Evolutionary conservation across 2,888 invertebrate genomes (phyloP).

Genomic region (Acanthacorydalis orientalis): DNA sequence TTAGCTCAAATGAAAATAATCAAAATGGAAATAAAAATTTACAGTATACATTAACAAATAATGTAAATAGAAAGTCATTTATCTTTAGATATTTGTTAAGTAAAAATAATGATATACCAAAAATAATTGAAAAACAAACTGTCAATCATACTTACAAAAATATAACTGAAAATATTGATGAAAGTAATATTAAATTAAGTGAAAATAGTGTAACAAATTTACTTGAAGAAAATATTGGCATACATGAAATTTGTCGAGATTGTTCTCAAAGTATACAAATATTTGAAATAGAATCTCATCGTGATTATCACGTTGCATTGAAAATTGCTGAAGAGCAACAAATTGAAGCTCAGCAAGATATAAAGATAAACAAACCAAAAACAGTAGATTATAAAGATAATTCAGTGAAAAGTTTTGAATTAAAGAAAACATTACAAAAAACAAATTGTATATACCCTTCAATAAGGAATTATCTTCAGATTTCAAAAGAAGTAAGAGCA

Average conservation of each 20-base stretch:
- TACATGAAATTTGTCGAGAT: slow-evolving; percentile 41
- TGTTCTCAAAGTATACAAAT: slow-evolving; percentile 46
- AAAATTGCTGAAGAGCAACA: slow-evolving; percentile 17
- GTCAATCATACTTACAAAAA: not conserved
- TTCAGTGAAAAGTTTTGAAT: no score
- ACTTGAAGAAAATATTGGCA: slow-evolving; percentile 18
- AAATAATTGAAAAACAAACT: slow-evolving; percentile 1
- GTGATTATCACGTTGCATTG: slow-evolving; percentile 68
- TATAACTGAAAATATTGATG: slow-evolving; percentile 13
- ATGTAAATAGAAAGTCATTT: not conserved
- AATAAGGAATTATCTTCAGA: slow-evolving; percentile 17
- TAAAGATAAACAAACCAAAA: slow-evolving; percentile 8
- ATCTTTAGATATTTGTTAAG: not conserved
- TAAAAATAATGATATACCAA: not conserved
- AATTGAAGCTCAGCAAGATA: slow-evolving; percentile 7
- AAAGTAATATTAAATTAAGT: slow-evolving; percentile 14
- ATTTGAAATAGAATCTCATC: slow-evolving; percentile 52
- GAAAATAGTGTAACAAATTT: slow-evolving; percentile 4
- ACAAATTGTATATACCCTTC: slow-evolving; percentile 10
- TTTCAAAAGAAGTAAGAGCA: slow-evolving; percentile 9
- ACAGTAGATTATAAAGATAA: no score
- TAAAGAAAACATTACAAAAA: no score
- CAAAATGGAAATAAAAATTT: not conserved
- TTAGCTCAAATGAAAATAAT: not conserved
- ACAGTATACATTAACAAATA: not conserved